Conservation (phyloP, 2,113 vertebrate species). For the Xiphias gladius region DNA sequence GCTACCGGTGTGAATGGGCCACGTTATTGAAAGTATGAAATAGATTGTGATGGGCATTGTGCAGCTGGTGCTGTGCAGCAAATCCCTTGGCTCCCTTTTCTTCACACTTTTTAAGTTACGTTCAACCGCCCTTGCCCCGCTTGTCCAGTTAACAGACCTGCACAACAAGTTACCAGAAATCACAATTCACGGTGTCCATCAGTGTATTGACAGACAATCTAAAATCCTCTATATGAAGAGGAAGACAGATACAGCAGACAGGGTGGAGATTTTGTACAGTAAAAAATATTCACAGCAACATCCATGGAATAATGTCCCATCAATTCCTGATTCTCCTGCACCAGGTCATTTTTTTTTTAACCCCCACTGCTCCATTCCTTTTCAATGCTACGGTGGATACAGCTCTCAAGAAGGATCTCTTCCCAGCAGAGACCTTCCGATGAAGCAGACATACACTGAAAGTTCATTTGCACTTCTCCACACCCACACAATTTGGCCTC, state of each 20-base stretch:
- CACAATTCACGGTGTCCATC: neutral
- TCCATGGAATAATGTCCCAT: conserved; percentile 22
- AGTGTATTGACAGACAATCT: neutral
- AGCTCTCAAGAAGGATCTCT: conserved; percentile 23
- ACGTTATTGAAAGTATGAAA: neutral
- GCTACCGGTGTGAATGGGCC: conserved; percentile 8
- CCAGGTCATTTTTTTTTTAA: conserved; percentile 21
- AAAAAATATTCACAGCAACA: neutral
- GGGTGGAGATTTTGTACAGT: neutral
- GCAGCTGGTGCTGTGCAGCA: conserved; percentile 61
- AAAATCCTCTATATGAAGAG: neutral
- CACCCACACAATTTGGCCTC: conserved; percentile 61
- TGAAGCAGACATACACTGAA: conserved; percentile 28
- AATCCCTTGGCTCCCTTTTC: conserved; percentile 15
- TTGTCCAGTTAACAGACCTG: conserved; percentile 1
- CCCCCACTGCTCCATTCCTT: neutral
- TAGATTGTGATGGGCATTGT: conserved; percentile 45
- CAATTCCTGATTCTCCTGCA: neutral
- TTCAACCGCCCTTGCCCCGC: neutral
- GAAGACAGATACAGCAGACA: neutral
- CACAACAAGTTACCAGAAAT: neutral
- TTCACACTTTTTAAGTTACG: conserved; percentile 13
- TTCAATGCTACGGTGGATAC: neutral
- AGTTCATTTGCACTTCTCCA: conserved; percentile 46
- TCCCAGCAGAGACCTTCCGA: conserved; percentile 9